Conservation (phyloP, 2,888 invertebrate species). For the Autographa gamma region DNA sequence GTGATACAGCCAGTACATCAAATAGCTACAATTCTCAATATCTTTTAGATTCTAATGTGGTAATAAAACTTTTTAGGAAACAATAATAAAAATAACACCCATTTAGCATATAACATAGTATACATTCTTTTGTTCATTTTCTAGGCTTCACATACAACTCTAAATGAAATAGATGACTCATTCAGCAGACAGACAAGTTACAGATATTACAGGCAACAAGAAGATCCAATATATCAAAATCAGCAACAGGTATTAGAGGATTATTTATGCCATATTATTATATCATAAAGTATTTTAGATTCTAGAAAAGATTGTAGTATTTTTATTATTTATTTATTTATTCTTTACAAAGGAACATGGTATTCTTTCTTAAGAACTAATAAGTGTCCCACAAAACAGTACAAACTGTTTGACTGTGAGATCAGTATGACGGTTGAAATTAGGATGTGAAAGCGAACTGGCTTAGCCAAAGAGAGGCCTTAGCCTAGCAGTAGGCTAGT, state of each 20-base stretch:
- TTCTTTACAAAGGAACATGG: no score
- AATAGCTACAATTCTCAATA: constrained; percentile 83
- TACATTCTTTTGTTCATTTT: constrained; percentile 25
- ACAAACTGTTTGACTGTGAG: no score
- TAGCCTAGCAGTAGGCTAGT: no score
- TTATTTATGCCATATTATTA: not conserved
- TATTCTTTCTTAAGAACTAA: no score
- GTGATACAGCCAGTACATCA: constrained; percentile 84
- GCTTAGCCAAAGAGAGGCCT: no score
- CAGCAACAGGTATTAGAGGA: constrained; percentile 84
- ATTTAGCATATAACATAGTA: not conserved
- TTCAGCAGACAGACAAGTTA: constrained; percentile 86
- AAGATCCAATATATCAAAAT: constrained; percentile 86
- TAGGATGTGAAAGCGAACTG: no score
- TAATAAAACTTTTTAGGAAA: constrained; percentile 55
- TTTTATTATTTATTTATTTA: no score
- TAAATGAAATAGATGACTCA: constrained; percentile 86
- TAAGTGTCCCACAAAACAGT: no score
- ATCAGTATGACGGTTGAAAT: no score
- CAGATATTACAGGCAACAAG: constrained; percentile 80
- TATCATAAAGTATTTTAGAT: no score
- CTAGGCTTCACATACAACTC: constrained; percentile 83
- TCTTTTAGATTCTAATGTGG: constrained; percentile 82
- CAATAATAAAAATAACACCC: not conserved
- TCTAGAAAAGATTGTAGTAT: no score